Base-by-base conservation (phyloP, 2,797 vertebrate species). In the Myripristis murdjan region DNA sequence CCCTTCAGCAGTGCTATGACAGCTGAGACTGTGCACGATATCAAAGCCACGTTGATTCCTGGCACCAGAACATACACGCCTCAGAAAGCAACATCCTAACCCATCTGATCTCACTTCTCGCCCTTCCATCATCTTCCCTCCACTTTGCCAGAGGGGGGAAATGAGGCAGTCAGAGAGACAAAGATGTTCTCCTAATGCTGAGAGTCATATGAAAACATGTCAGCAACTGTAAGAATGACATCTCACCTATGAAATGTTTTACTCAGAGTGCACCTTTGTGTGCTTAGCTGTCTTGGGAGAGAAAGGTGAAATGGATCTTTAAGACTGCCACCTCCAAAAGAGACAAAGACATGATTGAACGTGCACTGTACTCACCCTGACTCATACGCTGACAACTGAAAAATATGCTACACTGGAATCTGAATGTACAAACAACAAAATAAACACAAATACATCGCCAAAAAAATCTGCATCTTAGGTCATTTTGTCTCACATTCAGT, bases 31-130 rank as follows among this genome's bases (percentile, higher is more conserved):
- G 51, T 48, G 6, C 28, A 20, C 1, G 10, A 64, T 58, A 77
- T 88, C 85, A 89, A 87, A 83, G 83, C 43, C 15, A 48, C 75
- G 73, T 80, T 15, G 31, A 67, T 79, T 74, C 66, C 64, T 63
- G 77, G 59, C 83, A 73, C 43, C 35, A 58, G 67, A 79, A 85
- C 83, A 80, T 11, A 7, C 80, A 43, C 6, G 28, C 67, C 64
- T 80, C 47, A 69, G 68, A 84, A 77, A 83, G 67, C 59, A 72
- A 73, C 80, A 70, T 71, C 57, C 77, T 80, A 65, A 23, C 64
- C 55, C 18, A 59, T 75, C 73, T 79, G 66, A 86, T 86, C 26
- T 1, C 56, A 46, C 64, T 76, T 82, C 79, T 75, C 14, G 23
- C 62, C 58, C 79, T 60, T 75, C 65, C 72, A 66, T 86, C 84